phyloP scores from a whole-genome alignment of 2,113 vertebrate species.

The Desmodus rotundus region DNA sequence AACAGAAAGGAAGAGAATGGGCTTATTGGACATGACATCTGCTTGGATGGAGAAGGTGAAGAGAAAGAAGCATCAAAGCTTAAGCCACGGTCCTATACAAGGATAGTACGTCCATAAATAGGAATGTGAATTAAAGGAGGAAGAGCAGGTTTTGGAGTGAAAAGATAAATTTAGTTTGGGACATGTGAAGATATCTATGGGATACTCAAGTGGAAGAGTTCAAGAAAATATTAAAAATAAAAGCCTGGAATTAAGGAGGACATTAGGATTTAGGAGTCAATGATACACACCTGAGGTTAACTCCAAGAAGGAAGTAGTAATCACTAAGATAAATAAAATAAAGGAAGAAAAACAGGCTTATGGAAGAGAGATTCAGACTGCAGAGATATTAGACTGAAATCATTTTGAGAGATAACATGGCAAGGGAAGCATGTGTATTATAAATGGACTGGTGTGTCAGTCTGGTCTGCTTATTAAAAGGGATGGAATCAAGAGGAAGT shows the following conservation, averaged over 20 bases:
- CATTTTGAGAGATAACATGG: neutral
- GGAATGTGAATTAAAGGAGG: neutral
- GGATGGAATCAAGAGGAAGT: neutral
- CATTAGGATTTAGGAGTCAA: neutral
- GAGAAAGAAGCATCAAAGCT: neutral
- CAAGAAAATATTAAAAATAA: neutral
- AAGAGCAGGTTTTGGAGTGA: neutral
- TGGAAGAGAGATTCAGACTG: neutral
- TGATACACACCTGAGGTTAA: neutral
- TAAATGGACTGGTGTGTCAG: accelerated
- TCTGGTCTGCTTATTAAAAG: neutral
- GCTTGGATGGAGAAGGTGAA: neutral
- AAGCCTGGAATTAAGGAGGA: neutral
- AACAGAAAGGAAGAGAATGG: neutral
- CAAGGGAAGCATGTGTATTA: neutral
- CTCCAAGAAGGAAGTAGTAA: neutral
- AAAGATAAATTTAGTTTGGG: neutral
- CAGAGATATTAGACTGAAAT: neutral
- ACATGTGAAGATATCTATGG: neutral
- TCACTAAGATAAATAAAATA: neutral
- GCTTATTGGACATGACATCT: neutral
- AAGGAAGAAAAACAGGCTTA: neutral
- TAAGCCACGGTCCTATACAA: neutral
- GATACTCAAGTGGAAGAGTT: neutral
- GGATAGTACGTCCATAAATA: neutral